These are phyloP conservation scores for Alitta virens DNA, from an alignment of 2,888 invertebrate species.

Conservation along the genomic window DNA sequence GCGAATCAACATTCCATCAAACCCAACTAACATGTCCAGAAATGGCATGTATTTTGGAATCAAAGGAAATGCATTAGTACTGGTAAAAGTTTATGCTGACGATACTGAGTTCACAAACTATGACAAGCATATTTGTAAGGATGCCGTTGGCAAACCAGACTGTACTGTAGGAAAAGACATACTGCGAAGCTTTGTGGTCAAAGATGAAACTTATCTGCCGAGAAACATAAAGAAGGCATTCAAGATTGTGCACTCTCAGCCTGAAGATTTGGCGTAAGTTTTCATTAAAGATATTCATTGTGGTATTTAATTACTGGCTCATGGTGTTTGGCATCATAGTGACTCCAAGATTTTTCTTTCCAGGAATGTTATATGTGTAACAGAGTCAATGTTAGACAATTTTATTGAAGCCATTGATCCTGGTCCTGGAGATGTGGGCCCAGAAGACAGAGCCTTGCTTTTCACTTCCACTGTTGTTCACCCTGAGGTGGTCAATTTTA, in stretches of 20 bases:
- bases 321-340: neutral
- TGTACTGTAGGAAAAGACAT: slow-evolving; percentile 16
- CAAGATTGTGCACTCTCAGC: slow-evolving; percentile 9
- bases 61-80: neutral
- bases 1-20: slow-evolving; percentile 5
- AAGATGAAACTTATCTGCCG: neutral
- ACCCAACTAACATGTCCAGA: neutral
- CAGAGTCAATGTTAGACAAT: slow-evolving; percentile 1
- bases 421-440: neutral
- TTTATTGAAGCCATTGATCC: neutral
- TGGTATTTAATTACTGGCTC: too few species aligned
- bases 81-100: slow-evolving; percentile 5
- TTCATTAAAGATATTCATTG: neutral
- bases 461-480: slow-evolving; percentile 18
- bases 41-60: slow-evolving; percentile 18
- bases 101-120: slow-evolving; percentile 3
- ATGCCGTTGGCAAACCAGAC: neutral
- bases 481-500: slow-evolving; percentile 16
- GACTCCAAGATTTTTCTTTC: neutral
- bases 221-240: slow-evolving; percentile 2
- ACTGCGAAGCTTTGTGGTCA: slow-evolving; percentile 2
- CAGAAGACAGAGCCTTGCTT: slow-evolving; percentile 9
- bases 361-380: slow-evolving; percentile 13
- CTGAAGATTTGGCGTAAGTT: slow-evolving; percentile 15
- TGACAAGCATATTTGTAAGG: slow-evolving; percentile 14